Evolutionary conservation across 2,888 invertebrate genomes (phyloP).

Genomic region (Andrena haemorrhoa): DNA sequence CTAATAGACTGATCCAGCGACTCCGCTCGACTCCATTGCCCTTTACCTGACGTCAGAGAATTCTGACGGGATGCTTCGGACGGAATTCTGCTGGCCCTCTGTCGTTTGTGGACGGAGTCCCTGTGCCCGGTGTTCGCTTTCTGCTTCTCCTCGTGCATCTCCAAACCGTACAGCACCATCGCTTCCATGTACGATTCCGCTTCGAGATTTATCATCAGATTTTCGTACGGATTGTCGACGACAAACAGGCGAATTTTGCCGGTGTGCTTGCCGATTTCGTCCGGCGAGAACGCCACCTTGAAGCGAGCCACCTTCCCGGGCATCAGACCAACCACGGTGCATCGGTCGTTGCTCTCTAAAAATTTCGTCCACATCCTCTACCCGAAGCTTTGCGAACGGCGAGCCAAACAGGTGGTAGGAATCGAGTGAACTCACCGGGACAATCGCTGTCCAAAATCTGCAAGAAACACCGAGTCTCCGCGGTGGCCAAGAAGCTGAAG

Average conservation of each 20-base stretch:
- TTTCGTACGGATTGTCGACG: slow-evolving; percentile 87
- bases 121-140: not conserved
- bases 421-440: slow-evolving; percentile 29
- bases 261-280: slow-evolving; percentile 69
- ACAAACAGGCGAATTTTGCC: slow-evolving; percentile 84
- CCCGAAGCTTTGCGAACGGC: too few species aligned
- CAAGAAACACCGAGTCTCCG: slow-evolving; percentile 20
- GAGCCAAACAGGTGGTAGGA: not conserved
- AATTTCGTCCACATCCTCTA: not conserved
- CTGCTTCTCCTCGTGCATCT: slow-evolving; percentile 54
- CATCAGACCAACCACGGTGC: slow-evolving; percentile 67
- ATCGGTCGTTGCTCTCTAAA: slow-evolving; percentile 48
- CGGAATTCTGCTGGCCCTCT: slow-evolving; percentile 9
- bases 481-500: slow-evolving; percentile 47
- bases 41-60: slow-evolving; percentile 35
- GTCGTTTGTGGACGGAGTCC: slow-evolving; percentile 6
- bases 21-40: not conserved
- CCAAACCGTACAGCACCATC: slow-evolving; percentile 84
- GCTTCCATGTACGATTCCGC: slow-evolving; percentile 85
- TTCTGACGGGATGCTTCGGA: slow-evolving; percentile 32
- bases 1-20: not conserved
- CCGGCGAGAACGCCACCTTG: slow-evolving; percentile 81
- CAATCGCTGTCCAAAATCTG: slow-evolving; percentile 27
- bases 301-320: slow-evolving; percentile 77
- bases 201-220: slow-evolving; percentile 84